These are phyloP conservation scores for Caenorhabditis uteleia DNA, from an alignment of 2,888 invertebrate species.

Conservation along the genomic window DNA sequence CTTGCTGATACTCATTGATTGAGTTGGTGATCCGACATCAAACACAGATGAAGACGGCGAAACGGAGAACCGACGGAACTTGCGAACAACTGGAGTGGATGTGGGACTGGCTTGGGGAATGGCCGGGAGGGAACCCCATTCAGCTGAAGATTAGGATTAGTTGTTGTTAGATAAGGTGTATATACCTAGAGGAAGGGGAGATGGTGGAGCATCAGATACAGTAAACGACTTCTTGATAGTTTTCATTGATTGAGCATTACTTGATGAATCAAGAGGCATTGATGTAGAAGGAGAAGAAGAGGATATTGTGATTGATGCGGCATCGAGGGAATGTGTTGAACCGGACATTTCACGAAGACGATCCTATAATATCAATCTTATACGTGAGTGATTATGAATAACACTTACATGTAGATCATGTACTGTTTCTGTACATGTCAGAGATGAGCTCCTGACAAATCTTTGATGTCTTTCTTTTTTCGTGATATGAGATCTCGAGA, in stretches of 20 bases:
- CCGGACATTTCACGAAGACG: conserved; percentile 53
- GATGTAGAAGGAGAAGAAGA: conserved; percentile 14
- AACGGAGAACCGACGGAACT: conserved; percentile 55
- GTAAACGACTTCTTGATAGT: conserved; percentile 49
- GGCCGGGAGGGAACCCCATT: conserved; percentile 52
- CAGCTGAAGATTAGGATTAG: conserved; percentile 18
- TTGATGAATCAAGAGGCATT: conserved; percentile 36
- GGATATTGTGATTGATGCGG: too few relatives aligned
- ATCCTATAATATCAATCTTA: conserved; percentile 24
- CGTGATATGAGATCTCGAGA: conserved; percentile 8
- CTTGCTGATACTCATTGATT: not conserved
- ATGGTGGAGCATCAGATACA: conserved; percentile 7
- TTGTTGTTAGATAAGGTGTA: not conserved
- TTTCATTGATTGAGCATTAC: conserved; percentile 41
- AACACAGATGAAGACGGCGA: conserved; percentile 54
- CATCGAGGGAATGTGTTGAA: conserved; percentile 52
- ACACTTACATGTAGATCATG: conserved; percentile 45
- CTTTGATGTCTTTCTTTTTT: conserved; percentile 22
- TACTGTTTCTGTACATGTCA: conserved; percentile 58
- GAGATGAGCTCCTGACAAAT: conserved; percentile 44
- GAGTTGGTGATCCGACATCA: conserved; percentile 25
- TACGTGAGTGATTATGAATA: not conserved
- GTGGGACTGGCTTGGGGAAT: conserved; percentile 41
- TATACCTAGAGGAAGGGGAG: conserved; percentile 5
- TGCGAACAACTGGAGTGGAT: conserved; percentile 37